A percentile compares a stretch with the other conserved stretches of the same genome.
These are phyloP conservation scores for Girardia tigrina DNA, from an alignment of 2,888 invertebrate species.

Conservation along the genomic window DNA sequence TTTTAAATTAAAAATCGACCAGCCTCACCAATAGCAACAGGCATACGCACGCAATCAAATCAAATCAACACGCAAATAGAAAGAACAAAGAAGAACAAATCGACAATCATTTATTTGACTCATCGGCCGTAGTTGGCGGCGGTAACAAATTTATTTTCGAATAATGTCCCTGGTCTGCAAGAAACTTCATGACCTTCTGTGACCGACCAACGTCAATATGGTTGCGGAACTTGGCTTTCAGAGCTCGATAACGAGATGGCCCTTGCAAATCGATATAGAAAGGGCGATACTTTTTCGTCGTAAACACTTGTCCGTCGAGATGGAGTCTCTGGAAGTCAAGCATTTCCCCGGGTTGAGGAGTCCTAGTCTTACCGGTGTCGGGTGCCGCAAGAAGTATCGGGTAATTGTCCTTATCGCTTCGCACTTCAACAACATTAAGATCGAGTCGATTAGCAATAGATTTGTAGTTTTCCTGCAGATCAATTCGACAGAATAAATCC, in stretches of 20 bases:
- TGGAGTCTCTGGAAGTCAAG: not conserved
- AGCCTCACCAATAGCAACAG: no score
- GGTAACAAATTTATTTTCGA: no score
- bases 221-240: conserved; percentile 29
- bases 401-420: conserved; percentile 61
- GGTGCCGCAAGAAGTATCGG: conserved; percentile 75
- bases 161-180: not conserved
- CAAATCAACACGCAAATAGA: no score
- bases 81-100: no score
- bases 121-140: no score
- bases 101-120: no score
- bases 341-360: not conserved
- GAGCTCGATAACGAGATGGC: not conserved
- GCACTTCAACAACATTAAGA: conserved; percentile 74
- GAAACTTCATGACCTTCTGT: not conserved
- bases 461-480: conserved; percentile 63
- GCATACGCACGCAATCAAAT: no score
- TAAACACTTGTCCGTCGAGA: conserved; percentile 16
- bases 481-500: no score
- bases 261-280: conserved; percentile 29
- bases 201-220: not conserved
- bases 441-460: conserved; percentile 74
- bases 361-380: not conserved
- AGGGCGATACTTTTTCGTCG: conserved; percentile 23
- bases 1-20: no score